Conservation (phyloP, 2,113 vertebrate genomes). For the Columba livia region DNA sequence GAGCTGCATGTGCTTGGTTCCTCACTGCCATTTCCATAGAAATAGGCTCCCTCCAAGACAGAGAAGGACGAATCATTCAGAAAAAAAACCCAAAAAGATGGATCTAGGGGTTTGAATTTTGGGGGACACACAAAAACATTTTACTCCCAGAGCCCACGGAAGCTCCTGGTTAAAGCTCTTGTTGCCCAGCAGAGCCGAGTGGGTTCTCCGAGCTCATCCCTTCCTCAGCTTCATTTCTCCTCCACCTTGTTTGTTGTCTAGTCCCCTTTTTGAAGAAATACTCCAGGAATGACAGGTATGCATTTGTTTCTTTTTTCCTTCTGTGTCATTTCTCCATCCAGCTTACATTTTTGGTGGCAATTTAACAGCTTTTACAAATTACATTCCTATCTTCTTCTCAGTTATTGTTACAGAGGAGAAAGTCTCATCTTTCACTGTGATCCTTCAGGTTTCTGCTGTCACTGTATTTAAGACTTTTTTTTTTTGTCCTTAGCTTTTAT, state of each 20-base stretch:
- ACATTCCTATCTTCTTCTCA: not conserved
- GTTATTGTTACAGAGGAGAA: constrained; percentile 14
- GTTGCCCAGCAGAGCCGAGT: fast-evolving
- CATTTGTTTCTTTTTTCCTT: not conserved
- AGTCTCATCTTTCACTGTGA: not conserved
- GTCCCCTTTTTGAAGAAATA: not conserved
- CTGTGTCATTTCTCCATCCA: constrained; percentile 56
- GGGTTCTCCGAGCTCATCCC: not conserved
- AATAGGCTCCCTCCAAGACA: not conserved
- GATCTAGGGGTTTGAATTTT: not conserved
- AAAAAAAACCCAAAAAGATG: not conserved
- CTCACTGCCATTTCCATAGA: not conserved
- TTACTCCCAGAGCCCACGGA: fast-evolving
- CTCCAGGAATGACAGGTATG: not conserved
- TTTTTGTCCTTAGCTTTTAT: constrained; percentile 37
- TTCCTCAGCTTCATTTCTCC: not conserved
- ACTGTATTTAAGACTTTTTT: not conserved
- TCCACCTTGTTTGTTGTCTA: not conserved
- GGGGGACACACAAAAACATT: not conserved
- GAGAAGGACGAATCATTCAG: not conserved
- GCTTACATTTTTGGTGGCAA: constrained; percentile 42
- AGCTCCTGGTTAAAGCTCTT: not conserved
- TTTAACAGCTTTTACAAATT: constrained; percentile 60
- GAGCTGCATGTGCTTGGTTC: not conserved
- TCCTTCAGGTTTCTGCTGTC: constrained; percentile 47